Evolutionary conservation across 2,797 vertebrate genomes (phyloP), one percentile per base, ranked within the genome.

Genomic region (Rhinella marina): DNA sequence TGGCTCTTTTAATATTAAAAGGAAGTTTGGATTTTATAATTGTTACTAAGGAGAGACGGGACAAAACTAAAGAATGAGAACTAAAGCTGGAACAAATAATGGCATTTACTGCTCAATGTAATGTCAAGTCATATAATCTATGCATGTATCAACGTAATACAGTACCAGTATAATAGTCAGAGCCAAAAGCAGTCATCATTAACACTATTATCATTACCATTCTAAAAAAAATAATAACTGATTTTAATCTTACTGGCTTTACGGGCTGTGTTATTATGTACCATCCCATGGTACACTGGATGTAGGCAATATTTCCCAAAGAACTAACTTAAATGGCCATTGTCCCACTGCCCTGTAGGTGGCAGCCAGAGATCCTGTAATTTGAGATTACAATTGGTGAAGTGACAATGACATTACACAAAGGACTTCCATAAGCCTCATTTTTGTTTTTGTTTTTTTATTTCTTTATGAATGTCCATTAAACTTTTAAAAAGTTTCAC

Each of bases 301-400:
- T 7, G 5, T 54, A 2, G 48, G 41, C 5, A n/a, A 76, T 50
- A 52, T 29, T 75, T n/a, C 7, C 1, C 13, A 50, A 73, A 73
- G 72, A 73, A 3, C 17, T 21, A 54, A 77, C 54, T 25, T 7
- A 77, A 54, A 52, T 7, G 25, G 21, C 23, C 72, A 52, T 75
- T 75, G 72, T 70, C 41, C 41, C 5, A 7, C 64, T 88, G 73
- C 75, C 87, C 87, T 88, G 87, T 78, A 88, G 87, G 50, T 59
- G 87, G 87, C 87, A 88, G 81, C 50, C 32, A 70, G 50, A 16
- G 21, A 84, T 84, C 41, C 32, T 17, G 25, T 27, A 70, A 59
- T 57, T 50, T 7, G 56, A 73, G 79, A 48, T 29, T 59, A 84
- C 50, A 25, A 88, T 50, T 50, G 50, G 76, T 50, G 32, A 82